Evolutionary conservation across 2,888 invertebrate genomes (phyloP).

Genomic region (Agrypnus murinus): DNA sequence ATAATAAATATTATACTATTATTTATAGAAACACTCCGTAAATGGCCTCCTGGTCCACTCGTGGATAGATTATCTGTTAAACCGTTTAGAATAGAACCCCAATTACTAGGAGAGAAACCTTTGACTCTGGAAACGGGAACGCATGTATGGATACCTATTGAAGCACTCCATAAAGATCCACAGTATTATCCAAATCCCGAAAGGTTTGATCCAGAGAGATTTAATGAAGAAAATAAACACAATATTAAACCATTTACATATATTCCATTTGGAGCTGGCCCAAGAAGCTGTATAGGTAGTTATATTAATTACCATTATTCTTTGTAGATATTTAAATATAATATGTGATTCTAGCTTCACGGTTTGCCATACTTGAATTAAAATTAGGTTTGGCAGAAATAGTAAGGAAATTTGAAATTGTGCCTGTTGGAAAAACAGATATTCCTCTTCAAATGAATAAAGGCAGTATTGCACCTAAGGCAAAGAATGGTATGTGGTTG

Average conservation of each 20-base stretch:
- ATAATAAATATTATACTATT: too few relatives aligned
- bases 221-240: constrained; percentile 72
- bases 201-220: constrained; percentile 73
- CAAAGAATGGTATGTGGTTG: not conserved
- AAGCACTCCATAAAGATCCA: constrained; percentile 74
- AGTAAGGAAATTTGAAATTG: constrained; percentile 62
- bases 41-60: constrained; percentile 71
- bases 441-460: constrained; percentile 54
- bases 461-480: too few relatives aligned
- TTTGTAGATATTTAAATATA: not conserved
- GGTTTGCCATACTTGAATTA: not conserved
- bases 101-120: constrained; percentile 45
- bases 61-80: constrained; percentile 73
- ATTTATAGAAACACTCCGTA: constrained; percentile 70
- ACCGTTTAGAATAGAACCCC: constrained; percentile 66
- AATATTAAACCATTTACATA: constrained; percentile 72
- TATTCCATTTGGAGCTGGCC: constrained; percentile 72
- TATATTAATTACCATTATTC: constrained; percentile 36
- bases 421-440: constrained; percentile 59
- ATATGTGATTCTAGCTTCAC: not conserved
- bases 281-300: constrained; percentile 66
- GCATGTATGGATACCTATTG: constrained; percentile 71
- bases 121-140: constrained; percentile 14
- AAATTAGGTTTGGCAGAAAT: constrained; percentile 58
- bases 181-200: constrained; percentile 74